Base-by-base conservation (phyloP, 2,888 invertebrate genomes). In the Hypomecis punctinalis region DNA sequence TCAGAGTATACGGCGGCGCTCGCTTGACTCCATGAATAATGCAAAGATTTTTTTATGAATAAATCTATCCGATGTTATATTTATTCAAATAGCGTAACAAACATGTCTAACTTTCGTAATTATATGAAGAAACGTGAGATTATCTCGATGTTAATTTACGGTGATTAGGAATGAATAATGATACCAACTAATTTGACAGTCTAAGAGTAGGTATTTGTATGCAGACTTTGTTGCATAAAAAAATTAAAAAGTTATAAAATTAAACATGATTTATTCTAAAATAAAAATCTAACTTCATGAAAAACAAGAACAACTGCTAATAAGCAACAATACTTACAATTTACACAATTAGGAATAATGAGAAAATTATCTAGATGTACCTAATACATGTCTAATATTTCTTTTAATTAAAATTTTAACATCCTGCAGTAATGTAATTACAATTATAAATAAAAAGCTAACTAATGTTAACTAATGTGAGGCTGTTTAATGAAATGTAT, bases 31-130 rank as follows among this genome's bases (percentile, higher is more conserved):
- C 49, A 68, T 70, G 68, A 66, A 66, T 70, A 60, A 68, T 70
- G 59, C 66, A 70, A 61, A 47, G 36, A 36, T 42, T 66, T 55
- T 58, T 52, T 65, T 57, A 49, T 59, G n/a, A 55, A 65, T 65
- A 56, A 43, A 65, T 52, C 43, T 59, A 36, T 66, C 56, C 46
- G 36, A 56, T 60, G 58, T 61, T 51, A 49, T 63, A 62, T 66
- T 64, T 71, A 66, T 70, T 66, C 54, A 68, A 68, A 67, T 63
- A 58, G 61, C 57, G 39, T 58, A 58, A 61, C 57, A 61, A 58
- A 62, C 49, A 61, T 65, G 53, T 56, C 63, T 46, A 63, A 66
- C 70, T 69, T 67, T 69, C 69, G 54, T 66, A 66, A 69, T 42
- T 64, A 56, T 63, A 59, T 66, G 61, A 60, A 48, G 51, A 61